phyloP scores from a whole-genome alignment of 2,888 invertebrate species.

The Mechanitis mazaeus region DNA sequence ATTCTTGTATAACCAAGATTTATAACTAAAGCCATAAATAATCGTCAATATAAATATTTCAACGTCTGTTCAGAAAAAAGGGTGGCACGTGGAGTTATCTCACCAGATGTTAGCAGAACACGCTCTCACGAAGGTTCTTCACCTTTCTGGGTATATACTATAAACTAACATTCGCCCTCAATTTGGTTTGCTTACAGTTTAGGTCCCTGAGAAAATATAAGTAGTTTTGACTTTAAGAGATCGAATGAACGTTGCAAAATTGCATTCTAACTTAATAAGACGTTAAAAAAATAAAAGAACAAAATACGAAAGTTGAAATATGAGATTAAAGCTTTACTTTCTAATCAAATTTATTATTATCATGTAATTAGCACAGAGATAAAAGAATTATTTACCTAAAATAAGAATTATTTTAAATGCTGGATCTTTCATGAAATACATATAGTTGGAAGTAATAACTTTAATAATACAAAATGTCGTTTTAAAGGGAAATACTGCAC shows the following conservation, averaged over 20 bases:
- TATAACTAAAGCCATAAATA: slow-evolving; percentile 5
- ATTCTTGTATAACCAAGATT: slow-evolving; percentile 3
- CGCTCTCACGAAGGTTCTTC: background rate
- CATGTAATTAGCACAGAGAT: too few relatives aligned
- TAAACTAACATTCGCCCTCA: background rate
- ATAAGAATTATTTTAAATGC: too few relatives aligned
- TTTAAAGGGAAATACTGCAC: background rate
- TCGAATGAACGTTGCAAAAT: too few relatives aligned
- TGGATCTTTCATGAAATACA: too few relatives aligned
- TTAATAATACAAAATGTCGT: background rate
- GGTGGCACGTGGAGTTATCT: slow-evolving; percentile 6
- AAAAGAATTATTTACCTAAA: too few relatives aligned
- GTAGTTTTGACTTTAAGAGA: too few relatives aligned
- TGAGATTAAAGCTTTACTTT: too few relatives aligned
- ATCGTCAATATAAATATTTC: slow-evolving; percentile 6
- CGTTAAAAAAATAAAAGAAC: too few relatives aligned
- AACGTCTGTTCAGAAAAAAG: slow-evolving; percentile 5
- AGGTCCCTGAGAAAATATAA: too few relatives aligned
- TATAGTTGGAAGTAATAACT: background rate
- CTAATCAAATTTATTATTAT: too few relatives aligned
- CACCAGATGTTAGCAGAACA: slow-evolving; percentile 2
- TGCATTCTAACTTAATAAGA: too few relatives aligned
- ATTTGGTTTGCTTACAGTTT: background rate
- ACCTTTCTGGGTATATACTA: background rate
- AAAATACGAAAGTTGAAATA: too few relatives aligned